Conservation (phyloP, 2,888 invertebrate genomes). For the Diarsia dahlii region DNA sequence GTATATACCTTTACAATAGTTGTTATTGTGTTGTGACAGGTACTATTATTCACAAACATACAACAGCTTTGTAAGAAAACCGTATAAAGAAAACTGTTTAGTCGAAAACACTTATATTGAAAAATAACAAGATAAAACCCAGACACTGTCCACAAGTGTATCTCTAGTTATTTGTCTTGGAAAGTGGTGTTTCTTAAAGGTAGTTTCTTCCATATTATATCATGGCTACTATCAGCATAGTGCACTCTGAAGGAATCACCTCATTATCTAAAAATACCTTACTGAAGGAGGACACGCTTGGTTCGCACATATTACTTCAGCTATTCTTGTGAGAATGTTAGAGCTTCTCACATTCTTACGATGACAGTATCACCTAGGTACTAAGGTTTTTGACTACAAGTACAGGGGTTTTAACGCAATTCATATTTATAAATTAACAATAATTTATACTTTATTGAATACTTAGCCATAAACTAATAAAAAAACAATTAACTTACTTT, state of each 20-base stretch:
- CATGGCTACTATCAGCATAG: neutral
- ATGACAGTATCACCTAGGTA: too few relatives aligned
- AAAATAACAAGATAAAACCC: neutral
- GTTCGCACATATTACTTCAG: neutral
- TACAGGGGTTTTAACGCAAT: too few relatives aligned
- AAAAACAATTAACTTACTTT: slow-evolving; percentile 76
- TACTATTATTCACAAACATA: neutral
- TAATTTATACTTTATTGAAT: too few relatives aligned
- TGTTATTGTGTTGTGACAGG: neutral
- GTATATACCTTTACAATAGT: neutral
- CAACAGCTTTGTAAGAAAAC: neutral
- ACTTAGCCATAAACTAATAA: neutral
- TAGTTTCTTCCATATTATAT: neutral
- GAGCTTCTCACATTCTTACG: too few relatives aligned
- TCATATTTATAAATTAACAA: too few relatives aligned
- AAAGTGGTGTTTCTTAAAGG: neutral
- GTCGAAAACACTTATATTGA: neutral
- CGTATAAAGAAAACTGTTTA: neutral
- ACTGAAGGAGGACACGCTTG: neutral
- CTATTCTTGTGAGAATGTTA: neutral
- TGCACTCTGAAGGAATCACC: slow-evolving; percentile 14
- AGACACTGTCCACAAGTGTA: neutral
- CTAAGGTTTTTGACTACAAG: neutral
- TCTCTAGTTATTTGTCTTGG: neutral
- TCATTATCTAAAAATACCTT: slow-evolving; percentile 15